Conservation (phyloP, 2,113 vertebrate species). For the Jacana jacana region DNA sequence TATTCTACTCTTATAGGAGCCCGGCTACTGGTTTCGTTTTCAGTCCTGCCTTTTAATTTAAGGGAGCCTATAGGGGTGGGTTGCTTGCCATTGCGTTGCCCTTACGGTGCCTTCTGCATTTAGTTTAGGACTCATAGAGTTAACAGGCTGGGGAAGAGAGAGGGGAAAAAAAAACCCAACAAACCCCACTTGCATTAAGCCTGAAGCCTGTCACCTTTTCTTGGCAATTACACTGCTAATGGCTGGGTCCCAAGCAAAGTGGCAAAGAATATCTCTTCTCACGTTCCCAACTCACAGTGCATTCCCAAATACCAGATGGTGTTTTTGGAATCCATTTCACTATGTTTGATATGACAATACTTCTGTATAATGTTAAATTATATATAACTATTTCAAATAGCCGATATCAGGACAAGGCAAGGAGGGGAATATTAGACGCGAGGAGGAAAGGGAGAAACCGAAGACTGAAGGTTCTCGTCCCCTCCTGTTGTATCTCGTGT, state of each 20-base stretch:
- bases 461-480: slow-evolving; percentile 68
- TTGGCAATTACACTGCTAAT: slow-evolving; percentile 90
- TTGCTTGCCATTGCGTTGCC: slow-evolving; percentile 10
- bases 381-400: slow-evolving; percentile 85
- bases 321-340: slow-evolving; percentile 94
- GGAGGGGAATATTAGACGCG: slow-evolving; percentile 77
- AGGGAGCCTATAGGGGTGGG: background rate
- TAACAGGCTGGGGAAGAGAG: slow-evolving; percentile 69
- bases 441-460: slow-evolving; percentile 72
- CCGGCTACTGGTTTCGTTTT: background rate
- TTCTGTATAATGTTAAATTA: slow-evolving; percentile 89
- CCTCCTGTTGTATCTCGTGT: slow-evolving; percentile 60
- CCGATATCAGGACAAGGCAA: slow-evolving; percentile 74
- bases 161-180: background rate
- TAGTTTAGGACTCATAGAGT: slow-evolving; percentile 77
- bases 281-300: slow-evolving; percentile 85
- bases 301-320: slow-evolving; percentile 95
- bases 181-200: slow-evolving; percentile 76
- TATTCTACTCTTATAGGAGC: background rate
- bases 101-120: slow-evolving; percentile 46
- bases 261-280: slow-evolving; percentile 89
- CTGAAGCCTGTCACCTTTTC: slow-evolving; percentile 92
- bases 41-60: slow-evolving; percentile 7
- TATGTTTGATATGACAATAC: slow-evolving; percentile 89
- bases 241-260: slow-evolving; percentile 93